Percentiles rank a stretch among this genome's conserved stretches.
Evolutionary conservation across 2,888 invertebrate species (phyloP).

Genomic region (Melanargia galathea): DNA sequence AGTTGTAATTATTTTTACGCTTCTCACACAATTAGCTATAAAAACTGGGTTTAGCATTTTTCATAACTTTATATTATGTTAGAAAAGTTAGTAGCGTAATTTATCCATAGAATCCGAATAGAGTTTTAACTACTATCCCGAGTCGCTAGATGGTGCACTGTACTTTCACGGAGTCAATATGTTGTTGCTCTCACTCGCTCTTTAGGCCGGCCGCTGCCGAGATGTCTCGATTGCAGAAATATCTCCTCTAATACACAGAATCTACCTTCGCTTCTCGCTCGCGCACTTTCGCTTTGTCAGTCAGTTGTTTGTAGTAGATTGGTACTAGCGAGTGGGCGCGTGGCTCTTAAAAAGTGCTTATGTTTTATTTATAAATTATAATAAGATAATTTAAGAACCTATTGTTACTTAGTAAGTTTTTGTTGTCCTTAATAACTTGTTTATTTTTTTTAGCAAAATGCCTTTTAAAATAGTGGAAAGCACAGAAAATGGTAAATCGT

Average conservation of each 20-base stretch:
- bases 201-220: conserved; percentile 2
- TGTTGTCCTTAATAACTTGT: conserved; percentile 20
- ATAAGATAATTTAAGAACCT: conserved; percentile 14
- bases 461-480: conserved; percentile 34
- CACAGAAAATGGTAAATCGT: conserved; percentile 33
- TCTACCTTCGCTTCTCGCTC: conserved; percentile 4
- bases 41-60: conserved; percentile 4
- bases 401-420: conserved; percentile 20
- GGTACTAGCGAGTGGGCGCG: conserved; percentile 4
- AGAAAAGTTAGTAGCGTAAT: conserved; percentile 4
- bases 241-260: conserved; percentile 4
- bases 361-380: conserved; percentile 17
- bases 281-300: conserved; percentile 4
- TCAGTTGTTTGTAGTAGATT: conserved; percentile 1
- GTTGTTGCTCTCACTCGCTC: conserved; percentile 2
- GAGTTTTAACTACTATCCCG: conserved; percentile 1
- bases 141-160: conserved; percentile 2
- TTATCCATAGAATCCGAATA: conserved; percentile 4
- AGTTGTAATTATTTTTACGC: conserved; percentile 3
- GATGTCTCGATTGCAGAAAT: conserved; percentile 4
- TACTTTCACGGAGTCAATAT: conserved; percentile 4
- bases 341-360: conserved; percentile 9
- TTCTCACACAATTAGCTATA: conserved; percentile 4
- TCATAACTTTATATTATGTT: conserved; percentile 2
- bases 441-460: conserved; percentile 29